Evolutionary conservation across 2,888 invertebrate genomes (phyloP).

Genomic region (Taenaris catops): DNA sequence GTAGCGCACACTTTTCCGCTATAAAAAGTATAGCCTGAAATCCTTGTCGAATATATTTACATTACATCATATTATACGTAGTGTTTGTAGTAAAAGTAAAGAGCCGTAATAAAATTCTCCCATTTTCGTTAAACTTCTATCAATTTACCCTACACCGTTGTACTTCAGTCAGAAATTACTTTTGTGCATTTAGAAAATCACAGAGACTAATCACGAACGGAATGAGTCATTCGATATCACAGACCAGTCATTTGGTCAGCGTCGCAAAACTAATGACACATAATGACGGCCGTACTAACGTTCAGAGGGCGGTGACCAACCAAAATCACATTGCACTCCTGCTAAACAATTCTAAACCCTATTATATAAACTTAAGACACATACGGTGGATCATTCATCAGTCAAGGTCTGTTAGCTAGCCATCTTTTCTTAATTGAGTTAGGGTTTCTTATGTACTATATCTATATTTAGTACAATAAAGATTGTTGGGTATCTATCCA

Average conservation of each 20-base stretch:
- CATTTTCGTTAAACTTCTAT: too few relatives aligned
- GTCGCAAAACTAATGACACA: conserved; percentile 80
- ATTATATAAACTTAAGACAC: conserved; percentile 30
- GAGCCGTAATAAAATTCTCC: too few relatives aligned
- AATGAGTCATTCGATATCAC: conserved; percentile 76
- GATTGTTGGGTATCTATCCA: too few relatives aligned
- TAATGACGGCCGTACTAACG: conserved; percentile 67
- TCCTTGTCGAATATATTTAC: too few relatives aligned
- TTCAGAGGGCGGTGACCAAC: conserved; percentile 44
- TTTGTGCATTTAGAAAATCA: conserved; percentile 51
- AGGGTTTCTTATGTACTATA: too few relatives aligned
- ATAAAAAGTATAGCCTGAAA: too few relatives aligned
- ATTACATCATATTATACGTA: too few relatives aligned
- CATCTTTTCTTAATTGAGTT: too few relatives aligned
- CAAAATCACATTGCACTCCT: conserved; percentile 28
- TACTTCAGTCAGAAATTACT: conserved; percentile 23
- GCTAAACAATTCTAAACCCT: conserved; percentile 38
- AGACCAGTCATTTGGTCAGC: conserved; percentile 77
- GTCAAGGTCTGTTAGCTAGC: conserved; percentile 68
- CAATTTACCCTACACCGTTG: conserved; percentile 8
- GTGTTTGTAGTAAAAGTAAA: too few relatives aligned
- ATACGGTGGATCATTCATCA: conserved; percentile 33
- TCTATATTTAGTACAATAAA: too few relatives aligned
- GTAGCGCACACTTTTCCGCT: too few relatives aligned
- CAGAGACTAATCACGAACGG: conserved; percentile 63